Evolutionary conservation across 64 coral and sea anemone genomes (phyloP), one percentile per base, ranked within the genome.

Genomic region (Pocillopora verrucosa): DNA sequence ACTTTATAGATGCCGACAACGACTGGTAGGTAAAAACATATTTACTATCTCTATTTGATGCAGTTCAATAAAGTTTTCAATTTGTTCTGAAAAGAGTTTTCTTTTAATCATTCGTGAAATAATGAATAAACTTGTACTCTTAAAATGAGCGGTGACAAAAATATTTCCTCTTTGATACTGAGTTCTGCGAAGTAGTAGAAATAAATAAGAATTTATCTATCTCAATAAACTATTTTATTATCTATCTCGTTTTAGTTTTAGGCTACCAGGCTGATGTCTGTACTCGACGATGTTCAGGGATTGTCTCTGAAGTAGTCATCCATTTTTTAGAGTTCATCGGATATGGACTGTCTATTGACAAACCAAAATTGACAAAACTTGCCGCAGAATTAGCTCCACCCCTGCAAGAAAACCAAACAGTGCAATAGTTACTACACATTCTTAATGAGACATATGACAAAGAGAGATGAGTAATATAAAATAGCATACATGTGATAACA

Each of bases 291-390:
- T 75, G 78, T n/a, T 75, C 80, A 22, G 56, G 56, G 30, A 85
- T 85, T 51, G 82, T 85, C 38, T 76, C 19, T 16, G 88, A 20
- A 19, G 82, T 65, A 86, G 88, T 22, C n/a, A 37, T 77, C 88
- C 77, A 60, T 24, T 61, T 83, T 25, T 36, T 56, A 9, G 65
- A 57, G 14, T 88, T 68, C n/a, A 90, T 93, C 5, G 94, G 94
- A 17, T 93, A 96, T 4, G 96, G 96, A 74, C 86, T 92, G 36
- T 98, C 84, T 17, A 98, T 98, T 1, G 96, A 94, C 13, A 98
- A 81, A 13, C 96, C 96, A 34, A 94, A 88, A 24, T 98, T 98
- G 22, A 98, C 83, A 65, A 98, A 98, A 69, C 96, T 98, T 76
- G 96, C 88, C 15, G 96, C 91, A 9, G 96, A 98, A 76, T 88